Base-by-base conservation (phyloP, 2,797 vertebrate species). In the Erpetoichthys calabaricus region DNA sequence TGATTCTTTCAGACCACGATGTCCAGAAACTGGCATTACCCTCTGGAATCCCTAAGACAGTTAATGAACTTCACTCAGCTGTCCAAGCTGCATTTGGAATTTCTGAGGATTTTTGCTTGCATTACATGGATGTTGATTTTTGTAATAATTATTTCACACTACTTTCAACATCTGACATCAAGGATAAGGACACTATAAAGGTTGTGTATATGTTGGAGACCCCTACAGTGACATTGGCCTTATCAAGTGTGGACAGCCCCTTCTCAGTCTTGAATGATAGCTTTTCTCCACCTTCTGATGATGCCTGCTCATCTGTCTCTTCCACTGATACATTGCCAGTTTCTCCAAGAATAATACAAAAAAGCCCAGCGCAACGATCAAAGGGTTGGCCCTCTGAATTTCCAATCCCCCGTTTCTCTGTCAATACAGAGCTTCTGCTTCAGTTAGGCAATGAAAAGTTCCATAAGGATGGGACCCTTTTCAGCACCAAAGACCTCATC, bases 101-200 rank as follows among this genome's bases (percentile, higher is more conserved):
- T 59, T 6, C 8, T 45, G 60, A 42, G 0, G 61, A 65, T n/a
- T 62, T 70, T 55, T 57, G 45, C 58, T 25, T 67, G 53, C 59
- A 62, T 57, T 64, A 65, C 61, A 53, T 60, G 50, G 64, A 68
- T 25, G 45, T 7, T 0, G 62, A 69, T 54, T 69, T 69, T 60
- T 51, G 59, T 55, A 46, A 64, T 41, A 56, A 65, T 9, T 61
- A 45, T 47, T 68, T 68, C 10, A 62, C 57, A 44, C 45, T 68
- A 5, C 8, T 56, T 3, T 50, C 5, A 49, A 61, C 3, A 59
- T 51, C 62, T 52, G 57, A 61, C 8, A 65, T 68, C 4, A 65
- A 67, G 64, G 49, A 61, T 56, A 68, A 66, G 53, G 62, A 65
- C 61, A 66, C 59, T 2, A 59, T 70, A 3, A 70, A 70, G 7